Percentiles rank a stretch among this genome's conserved stretches.
Conservation (phyloP, 2,888 invertebrate genomes). For the Tholera decimalis region DNA sequence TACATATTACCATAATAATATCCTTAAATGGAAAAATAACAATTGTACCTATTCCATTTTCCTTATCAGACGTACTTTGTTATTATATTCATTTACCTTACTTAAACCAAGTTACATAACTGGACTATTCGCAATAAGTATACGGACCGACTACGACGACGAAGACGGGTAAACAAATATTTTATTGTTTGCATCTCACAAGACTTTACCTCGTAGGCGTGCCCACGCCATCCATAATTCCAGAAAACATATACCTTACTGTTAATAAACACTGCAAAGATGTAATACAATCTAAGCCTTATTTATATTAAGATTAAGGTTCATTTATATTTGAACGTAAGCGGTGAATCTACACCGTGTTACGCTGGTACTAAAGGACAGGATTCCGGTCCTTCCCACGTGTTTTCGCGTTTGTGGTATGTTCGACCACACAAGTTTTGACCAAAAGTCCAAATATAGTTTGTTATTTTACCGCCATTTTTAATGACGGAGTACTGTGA, state of each 20-base stretch:
- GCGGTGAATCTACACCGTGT: constrained; percentile 37
- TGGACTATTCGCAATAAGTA: constrained; percentile 14
- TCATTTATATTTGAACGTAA: constrained; percentile 30
- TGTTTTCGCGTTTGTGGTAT: constrained; percentile 69
- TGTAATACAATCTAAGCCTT: constrained; percentile 26
- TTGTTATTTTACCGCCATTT: constrained; percentile 17
- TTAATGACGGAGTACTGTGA: background rate
- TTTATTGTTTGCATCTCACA: constrained; percentile 55
- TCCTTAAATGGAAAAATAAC: background rate
- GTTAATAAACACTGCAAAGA: constrained; percentile 32
- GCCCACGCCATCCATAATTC: constrained; percentile 51
- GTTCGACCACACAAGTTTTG: constrained; percentile 63
- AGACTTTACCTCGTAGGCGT: constrained; percentile 57
- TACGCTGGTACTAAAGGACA: constrained; percentile 67
- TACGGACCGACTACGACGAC: constrained; percentile 27
- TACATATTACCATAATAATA: background rate
- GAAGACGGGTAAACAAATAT: constrained; percentile 63
- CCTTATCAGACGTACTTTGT: constrained; percentile 20
- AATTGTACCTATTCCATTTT: constrained; percentile 15
- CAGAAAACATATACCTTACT: constrained; percentile 47
- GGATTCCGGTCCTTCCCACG: constrained; percentile 77
- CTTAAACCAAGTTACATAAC: constrained; percentile 14
- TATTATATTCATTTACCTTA: background rate
- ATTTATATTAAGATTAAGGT: constrained; percentile 21
- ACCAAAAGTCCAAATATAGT: constrained; percentile 47